Evolutionary conservation across 1,140 invertebrate genomes (phyloP), one percentile per base, ranked within the genome.

Genomic region (Brachionus manjavacas): DNA sequence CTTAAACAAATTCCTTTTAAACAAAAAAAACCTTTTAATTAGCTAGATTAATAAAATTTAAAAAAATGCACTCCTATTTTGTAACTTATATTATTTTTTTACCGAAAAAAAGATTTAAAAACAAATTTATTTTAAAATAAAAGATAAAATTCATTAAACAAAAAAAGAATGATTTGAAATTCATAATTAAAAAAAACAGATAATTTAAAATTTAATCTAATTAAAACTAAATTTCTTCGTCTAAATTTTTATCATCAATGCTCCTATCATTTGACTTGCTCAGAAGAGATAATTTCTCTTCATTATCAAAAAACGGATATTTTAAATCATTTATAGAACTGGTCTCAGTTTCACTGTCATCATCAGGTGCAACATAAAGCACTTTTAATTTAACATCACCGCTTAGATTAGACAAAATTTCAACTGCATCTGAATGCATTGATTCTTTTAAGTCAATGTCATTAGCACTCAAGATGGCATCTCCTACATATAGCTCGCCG

Each of bases 401-500:
- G 86, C 92, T 70, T 70, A 68, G 85, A 46, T 87, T 87, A n/a
- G 93, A 93, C 83, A 94, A 88, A 81, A 94, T 91, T 83, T 92
- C 90, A 8, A 94, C 93, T 8, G 93, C 94, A 87, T 94, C 93
- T 84, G 92, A 91, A 89, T 94, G 93, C 86, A 92, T 90, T 8
- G 89, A 89, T 86, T 92, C 92, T 66, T 92, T 91, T 68, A 95
- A 90, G 88, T 94, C 93, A 74, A 92, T 91, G 78, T 93, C 93
- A 89, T 95, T 94, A 14, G 94, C 94, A 85, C 92, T 92, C 3
- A 95, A 88, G 85, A 95, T 94, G 16, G 94, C 93, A 90, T 95
- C 94, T 12, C 94, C 94, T 23, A 95, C 93, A 89, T 92, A 94
- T 2, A 95, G 89, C 60, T 92, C 90, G 46, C 92, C 91, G 80